Evolutionary conservation across 1,140 invertebrate genomes (phyloP).

Genomic region (Zaprionus davidi): DNA sequence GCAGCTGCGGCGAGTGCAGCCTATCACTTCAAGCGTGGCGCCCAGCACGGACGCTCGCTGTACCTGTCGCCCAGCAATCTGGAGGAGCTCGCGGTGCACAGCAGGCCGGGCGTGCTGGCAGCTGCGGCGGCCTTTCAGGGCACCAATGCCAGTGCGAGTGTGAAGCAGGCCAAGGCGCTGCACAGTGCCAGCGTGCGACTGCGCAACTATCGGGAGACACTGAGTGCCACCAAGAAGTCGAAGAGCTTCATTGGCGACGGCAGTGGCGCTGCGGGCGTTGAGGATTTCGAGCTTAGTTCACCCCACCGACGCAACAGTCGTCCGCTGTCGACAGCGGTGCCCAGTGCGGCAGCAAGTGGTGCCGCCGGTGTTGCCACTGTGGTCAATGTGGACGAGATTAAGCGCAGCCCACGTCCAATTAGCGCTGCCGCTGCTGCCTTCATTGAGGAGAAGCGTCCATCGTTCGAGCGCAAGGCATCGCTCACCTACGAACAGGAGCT

Average conservation of each 20-base stretch:
- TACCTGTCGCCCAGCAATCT: conserved; percentile 81
- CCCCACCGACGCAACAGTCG: conserved; percentile 84
- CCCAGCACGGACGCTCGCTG: conserved; percentile 74
- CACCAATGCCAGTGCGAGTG: conserved; percentile 81
- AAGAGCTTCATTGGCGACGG: conserved; percentile 82
- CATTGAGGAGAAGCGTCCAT: conserved; percentile 81
- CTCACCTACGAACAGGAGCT: conserved; percentile 76
- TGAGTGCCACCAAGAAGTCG: conserved; percentile 83
- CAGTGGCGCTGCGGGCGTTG: conserved; percentile 43
- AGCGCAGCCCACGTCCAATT: conserved; percentile 78
- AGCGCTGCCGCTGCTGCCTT: conserved; percentile 69
- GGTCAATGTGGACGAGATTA: conserved; percentile 74
- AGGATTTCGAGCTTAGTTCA: conserved; percentile 82
- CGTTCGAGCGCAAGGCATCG: conserved; percentile 78
- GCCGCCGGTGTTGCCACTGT: conserved; percentile 24
- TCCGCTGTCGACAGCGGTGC: conserved; percentile 71
- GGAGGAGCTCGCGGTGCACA: conserved; percentile 76
- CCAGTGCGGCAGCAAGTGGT: conserved; percentile 39
- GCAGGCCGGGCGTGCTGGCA: conserved; percentile 70
- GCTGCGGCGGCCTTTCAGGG: conserved; percentile 76
- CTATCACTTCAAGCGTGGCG: conserved; percentile 81
- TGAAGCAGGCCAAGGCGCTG: conserved; percentile 81
- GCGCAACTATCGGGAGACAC: conserved; percentile 76
- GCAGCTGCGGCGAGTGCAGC: conserved; percentile 77
- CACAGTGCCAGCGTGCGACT: conserved; percentile 81